These are phyloP conservation scores for Lepidochitona cinerea DNA, from an alignment of 2,888 invertebrate genomes.

Conservation along the genomic window DNA sequence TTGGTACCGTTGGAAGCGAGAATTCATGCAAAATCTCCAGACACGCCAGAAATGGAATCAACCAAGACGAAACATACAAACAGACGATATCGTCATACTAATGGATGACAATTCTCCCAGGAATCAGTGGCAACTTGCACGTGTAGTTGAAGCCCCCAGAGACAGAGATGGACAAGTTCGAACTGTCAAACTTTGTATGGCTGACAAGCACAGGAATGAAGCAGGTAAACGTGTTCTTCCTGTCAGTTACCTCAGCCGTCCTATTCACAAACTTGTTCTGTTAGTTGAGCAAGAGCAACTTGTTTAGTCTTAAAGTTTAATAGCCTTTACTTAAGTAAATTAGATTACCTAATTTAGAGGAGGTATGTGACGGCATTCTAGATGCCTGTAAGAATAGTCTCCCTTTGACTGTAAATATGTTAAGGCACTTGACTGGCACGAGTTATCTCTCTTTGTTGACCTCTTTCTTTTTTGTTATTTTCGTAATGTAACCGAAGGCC, in stretches of 20 bases:
- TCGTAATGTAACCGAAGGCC: too few species aligned
- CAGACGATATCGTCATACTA: conserved; percentile 4
- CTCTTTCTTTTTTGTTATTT: too few species aligned
- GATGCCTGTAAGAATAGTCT: background rate
- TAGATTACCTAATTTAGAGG: background rate
- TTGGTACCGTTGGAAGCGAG: conserved; percentile 14
- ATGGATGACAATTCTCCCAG: conserved; percentile 8
- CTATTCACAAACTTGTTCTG: background rate
- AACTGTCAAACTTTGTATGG: background rate
- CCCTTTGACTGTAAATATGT: too few species aligned
- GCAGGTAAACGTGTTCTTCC: background rate
- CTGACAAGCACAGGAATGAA: background rate
- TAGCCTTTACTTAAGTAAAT: too few species aligned
- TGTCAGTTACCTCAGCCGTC: background rate
- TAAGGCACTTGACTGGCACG: too few species aligned
- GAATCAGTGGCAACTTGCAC: conserved; percentile 2
- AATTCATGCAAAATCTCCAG: conserved; percentile 9
- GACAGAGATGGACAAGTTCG: conserved; percentile 13
- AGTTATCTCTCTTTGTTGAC: too few species aligned
- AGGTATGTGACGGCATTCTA: background rate
- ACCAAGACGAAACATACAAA: background rate
- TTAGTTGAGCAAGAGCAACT: background rate
- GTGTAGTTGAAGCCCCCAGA: background rate
- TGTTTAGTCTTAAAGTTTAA: background rate
- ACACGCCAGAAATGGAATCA: conserved; percentile 2